phyloP scores from a whole-genome alignment of 2,797 vertebrate species.

The Ceyx erithaca region DNA sequence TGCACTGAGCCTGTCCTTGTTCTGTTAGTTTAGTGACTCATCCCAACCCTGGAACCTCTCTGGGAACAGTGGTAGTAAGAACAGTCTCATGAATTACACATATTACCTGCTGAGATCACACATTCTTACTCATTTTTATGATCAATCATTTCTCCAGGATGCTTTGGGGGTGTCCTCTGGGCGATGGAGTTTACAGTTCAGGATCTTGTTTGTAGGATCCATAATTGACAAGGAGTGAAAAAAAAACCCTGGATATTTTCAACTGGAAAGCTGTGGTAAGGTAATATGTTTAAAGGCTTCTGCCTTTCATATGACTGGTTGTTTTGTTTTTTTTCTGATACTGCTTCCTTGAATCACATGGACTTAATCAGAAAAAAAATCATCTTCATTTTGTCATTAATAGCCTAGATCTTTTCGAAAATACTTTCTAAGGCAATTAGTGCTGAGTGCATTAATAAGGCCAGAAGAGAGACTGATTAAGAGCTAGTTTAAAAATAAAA shows the following conservation, averaged over 20 bases:
- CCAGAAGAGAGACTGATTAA: slow-evolving; percentile 45
- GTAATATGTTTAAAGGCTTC: background rate
- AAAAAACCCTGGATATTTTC: background rate
- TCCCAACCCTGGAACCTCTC: background rate
- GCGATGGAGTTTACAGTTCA: background rate
- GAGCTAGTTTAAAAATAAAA: slow-evolving; percentile 54
- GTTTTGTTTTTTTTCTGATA: background rate
- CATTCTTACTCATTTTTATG: background rate
- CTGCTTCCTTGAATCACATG: background rate
- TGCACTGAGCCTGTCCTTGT: background rate
- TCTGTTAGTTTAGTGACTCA: background rate
- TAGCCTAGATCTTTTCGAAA: slow-evolving; percentile 32
- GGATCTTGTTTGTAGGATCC: background rate
- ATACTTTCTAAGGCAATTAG: slow-evolving; percentile 28
- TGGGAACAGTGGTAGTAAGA: fast-evolving
- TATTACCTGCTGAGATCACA: background rate
- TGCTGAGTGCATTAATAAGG: slow-evolving; percentile 23
- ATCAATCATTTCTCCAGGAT: background rate
- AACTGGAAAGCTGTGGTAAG: background rate
- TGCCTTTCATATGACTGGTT: background rate
- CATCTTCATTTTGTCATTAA: slow-evolving; percentile 15
- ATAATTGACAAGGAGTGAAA: background rate
- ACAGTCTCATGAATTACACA: background rate
- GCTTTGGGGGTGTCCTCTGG: background rate
- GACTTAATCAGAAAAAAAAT: background rate